phyloP scores from a whole-genome alignment of 1,140 invertebrate species.

The Cephus cinctus region DNA sequence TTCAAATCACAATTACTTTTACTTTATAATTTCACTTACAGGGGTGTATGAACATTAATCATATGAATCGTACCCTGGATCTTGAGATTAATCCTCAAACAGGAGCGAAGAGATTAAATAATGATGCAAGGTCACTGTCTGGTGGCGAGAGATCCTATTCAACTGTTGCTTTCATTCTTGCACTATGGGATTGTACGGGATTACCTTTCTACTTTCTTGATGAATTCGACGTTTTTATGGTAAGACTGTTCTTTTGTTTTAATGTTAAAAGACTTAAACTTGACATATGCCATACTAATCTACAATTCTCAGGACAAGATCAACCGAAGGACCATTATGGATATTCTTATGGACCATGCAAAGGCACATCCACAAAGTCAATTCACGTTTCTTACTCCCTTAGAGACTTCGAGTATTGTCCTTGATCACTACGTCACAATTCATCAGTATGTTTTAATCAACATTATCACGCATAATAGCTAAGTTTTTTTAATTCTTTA shows the following conservation, averaged over 20 bases:
- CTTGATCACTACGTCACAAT: conserved; percentile 59
- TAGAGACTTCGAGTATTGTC: conserved; percentile 64
- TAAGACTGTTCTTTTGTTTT: conserved; percentile 38
- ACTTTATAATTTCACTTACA: conserved; percentile 33
- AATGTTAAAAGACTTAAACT: conserved; percentile 3
- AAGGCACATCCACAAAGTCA: conserved; percentile 62
- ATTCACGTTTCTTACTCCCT: conserved; percentile 76
- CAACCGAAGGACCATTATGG: conserved; percentile 69
- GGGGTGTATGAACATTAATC: conserved; percentile 65
- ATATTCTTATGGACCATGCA: conserved; percentile 68
- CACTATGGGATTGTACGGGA: conserved; percentile 88
- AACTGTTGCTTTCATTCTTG: conserved; percentile 90
- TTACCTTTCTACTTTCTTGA: conserved; percentile 95
- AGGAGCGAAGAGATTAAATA: conserved; percentile 30
- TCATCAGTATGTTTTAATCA: conserved; percentile 47
- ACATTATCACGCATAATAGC: not conserved
- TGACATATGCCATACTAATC: conserved; percentile 1
- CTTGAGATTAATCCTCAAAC: conserved; percentile 62
- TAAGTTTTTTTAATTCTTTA: not conserved
- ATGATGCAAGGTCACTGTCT: conserved; percentile 67
- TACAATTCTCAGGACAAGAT: conserved; percentile 65
- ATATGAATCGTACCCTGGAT: conserved; percentile 57
- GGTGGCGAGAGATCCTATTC: conserved; percentile 95
- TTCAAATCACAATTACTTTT: not conserved
- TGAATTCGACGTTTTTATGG: conserved; percentile 99